Evolutionary conservation across 2,113 vertebrate species (phyloP).

Genomic region (Ceyx margarethae): DNA sequence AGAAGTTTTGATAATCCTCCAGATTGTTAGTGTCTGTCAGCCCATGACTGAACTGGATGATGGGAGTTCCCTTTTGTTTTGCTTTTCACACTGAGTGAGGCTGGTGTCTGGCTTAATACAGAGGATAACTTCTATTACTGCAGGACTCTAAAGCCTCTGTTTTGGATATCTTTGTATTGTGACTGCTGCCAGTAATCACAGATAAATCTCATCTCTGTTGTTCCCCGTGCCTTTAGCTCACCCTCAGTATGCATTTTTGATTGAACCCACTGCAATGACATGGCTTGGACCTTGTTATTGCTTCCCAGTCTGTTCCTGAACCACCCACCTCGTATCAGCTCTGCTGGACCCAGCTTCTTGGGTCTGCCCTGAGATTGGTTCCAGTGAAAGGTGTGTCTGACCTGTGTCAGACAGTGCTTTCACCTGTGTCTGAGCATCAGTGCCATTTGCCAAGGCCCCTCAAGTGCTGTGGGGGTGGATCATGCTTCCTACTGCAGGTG

Average conservation of each 20-base stretch:
- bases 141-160: not conserved
- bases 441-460: not conserved
- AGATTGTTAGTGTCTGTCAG: not conserved
- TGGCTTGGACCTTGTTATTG: not conserved
- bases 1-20: constrained; percentile 36
- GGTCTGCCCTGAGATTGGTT: accelerated
- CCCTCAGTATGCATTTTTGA: not conserved
- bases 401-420: not conserved
- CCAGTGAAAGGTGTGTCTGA: accelerated
- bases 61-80: constrained; percentile 8
- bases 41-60: not conserved
- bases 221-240: not conserved
- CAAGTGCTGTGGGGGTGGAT: not conserved
- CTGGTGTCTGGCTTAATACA: not conserved
- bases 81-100: not conserved
- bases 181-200: not conserved
- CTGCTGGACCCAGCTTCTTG: accelerated
- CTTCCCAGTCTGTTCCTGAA: not conserved
- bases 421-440: accelerated
- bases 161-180: not conserved
- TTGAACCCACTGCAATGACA: not conserved
- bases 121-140: not conserved
- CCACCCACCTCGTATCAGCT: not conserved
- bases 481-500: accelerated
- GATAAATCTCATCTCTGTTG: not conserved